phyloP scores from a whole-genome alignment of 1,140 invertebrate species.

The Drosophila bipectinata region DNA sequence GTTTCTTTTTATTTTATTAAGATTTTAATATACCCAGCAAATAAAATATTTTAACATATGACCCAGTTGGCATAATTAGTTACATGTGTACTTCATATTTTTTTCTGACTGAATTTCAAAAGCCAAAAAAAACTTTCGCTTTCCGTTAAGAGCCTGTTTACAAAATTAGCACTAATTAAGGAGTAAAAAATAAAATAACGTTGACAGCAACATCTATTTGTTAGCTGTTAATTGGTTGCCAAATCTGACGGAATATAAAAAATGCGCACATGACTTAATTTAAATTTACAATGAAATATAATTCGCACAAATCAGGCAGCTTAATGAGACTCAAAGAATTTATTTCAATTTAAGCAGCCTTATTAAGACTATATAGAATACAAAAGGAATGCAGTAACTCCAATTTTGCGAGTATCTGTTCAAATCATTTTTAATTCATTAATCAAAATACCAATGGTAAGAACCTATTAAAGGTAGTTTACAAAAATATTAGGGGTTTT shows the following conservation, averaged over 20 bases:
- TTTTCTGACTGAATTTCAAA: not conserved
- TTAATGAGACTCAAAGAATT: conserved; percentile 63
- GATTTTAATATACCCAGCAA: no score
- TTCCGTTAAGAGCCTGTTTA: conserved; percentile 18
- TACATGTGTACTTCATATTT: conserved; percentile 11
- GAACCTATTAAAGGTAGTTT: not conserved
- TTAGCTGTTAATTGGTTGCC: conserved; percentile 75
- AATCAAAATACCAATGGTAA: conserved; percentile 56
- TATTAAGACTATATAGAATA: conserved; percentile 45
- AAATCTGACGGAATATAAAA: conserved; percentile 39
- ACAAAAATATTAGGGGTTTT: not conserved
- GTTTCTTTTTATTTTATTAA: no score
- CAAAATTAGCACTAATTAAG: conserved; percentile 52
- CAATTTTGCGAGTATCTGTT: conserved; percentile 29
- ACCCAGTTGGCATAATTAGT: conserved; percentile 37
- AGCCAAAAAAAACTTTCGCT: conserved; percentile 36
- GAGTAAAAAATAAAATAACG: conserved; percentile 23
- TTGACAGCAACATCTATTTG: conserved; percentile 69
- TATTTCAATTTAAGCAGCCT: conserved; percentile 57
- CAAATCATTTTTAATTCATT: conserved; percentile 52
- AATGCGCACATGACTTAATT: conserved; percentile 70
- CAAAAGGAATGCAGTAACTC: conserved; percentile 61
- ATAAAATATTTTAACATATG: not conserved
- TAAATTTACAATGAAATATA: conserved; percentile 54
- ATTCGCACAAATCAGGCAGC: conserved; percentile 7